Base-by-base conservation (phyloP, 2,113 vertebrate genomes). In the Notothenia rossii region DNA sequence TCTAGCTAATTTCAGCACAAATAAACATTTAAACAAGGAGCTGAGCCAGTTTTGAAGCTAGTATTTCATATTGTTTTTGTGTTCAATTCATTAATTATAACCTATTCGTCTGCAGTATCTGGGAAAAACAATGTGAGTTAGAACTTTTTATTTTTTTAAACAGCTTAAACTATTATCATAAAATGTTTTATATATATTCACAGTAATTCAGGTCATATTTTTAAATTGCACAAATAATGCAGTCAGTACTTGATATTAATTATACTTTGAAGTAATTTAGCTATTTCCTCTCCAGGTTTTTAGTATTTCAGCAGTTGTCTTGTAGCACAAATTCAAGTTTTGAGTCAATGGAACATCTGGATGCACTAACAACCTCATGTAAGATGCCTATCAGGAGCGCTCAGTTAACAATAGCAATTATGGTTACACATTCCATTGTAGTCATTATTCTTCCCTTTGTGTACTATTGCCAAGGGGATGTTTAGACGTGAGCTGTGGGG, bases 391-490 rank as follows among this genome's bases (percentile, higher is more conserved):
- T 72, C 40, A 48, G 46, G 20, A 51, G 15, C 25, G 20, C 80
- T 53, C 18, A 51, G 48, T 81, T 83, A 80, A 80, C 68, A 76
- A 79, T 73, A 76, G 46, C 69, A 83, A 77, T 87, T 85, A 84
- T 81, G 71, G 69, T 91, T 88, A 75, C 20, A 56, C 50, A 77
- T 81, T 88, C 81, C 79, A 78, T 36, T 2, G 15, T 40, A 10
- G 40, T 60, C 84, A 78, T 86, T 79, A 66, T 59, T 76, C 77
- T 83, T 76, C 59, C 55, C 40, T 84, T 36, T 84, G 79, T 79
- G 62, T 85, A 72, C 72, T 61, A 59, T 71, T 71, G 73, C 75
- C 82, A 63, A 51, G 36, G 54, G 33, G 73, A 2, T 86, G 86
- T 88, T 85, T 88, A 80, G 66, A 85, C 63, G 45, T 66, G 1